phyloP scores from a whole-genome alignment of 2,888 invertebrate genomes.

The Meliscaeva auricollis region DNA sequence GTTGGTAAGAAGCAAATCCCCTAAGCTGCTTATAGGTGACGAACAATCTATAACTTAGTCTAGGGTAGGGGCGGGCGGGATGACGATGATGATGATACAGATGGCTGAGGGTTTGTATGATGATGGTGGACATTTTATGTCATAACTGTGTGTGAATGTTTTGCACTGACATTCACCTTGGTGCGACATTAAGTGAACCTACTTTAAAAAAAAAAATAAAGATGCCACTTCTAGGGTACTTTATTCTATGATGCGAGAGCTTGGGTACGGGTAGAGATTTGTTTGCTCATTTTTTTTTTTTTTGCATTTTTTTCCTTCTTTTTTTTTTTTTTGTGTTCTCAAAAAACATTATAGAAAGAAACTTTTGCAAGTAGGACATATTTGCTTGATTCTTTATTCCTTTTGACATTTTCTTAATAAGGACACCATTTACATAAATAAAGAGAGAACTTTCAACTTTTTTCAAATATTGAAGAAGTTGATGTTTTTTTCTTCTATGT shows the following conservation, averaged over 20 bases:
- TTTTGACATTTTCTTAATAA: constrained; percentile 5
- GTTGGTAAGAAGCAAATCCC: constrained; percentile 63
- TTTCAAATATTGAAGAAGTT: too few relatives aligned
- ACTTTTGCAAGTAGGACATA: constrained; percentile 35
- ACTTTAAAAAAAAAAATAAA: constrained; percentile 50
- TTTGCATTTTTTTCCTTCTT: background rate
- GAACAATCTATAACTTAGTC: constrained; percentile 63
- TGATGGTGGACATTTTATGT: constrained; percentile 29
- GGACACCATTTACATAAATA: background rate
- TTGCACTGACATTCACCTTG: constrained; percentile 71
- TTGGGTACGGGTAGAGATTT: background rate
- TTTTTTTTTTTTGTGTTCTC: constrained; percentile 1
- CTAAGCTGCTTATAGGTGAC: constrained; percentile 72
- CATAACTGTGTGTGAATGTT: constrained; percentile 34
- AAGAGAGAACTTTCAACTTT: background rate
- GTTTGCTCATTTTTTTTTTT: constrained; percentile 32
- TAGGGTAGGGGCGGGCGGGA: background rate
- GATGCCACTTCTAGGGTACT: constrained; percentile 40
- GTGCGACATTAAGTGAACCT: constrained; percentile 34
- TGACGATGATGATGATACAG: background rate
- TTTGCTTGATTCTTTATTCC: background rate
- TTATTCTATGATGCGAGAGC: background rate
- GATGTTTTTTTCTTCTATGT: too few relatives aligned
- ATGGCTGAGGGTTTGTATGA: too few relatives aligned
- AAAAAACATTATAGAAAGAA: background rate